Evolutionary conservation across 2,797 vertebrate species (phyloP).

Genomic region (Pseudomugil tenellus): DNA sequence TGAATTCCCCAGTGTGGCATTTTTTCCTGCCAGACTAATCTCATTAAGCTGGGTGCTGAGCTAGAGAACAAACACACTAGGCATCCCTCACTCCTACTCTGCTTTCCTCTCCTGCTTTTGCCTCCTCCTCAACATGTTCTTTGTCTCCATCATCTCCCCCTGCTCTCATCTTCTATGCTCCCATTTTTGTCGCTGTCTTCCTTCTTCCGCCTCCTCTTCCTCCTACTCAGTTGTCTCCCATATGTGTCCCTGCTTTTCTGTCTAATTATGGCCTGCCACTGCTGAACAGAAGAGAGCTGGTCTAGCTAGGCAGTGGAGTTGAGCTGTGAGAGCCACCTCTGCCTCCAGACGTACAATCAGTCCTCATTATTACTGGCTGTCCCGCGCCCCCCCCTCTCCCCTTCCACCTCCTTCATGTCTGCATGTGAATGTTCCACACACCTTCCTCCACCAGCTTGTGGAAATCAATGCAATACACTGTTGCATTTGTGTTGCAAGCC

Average conservation of each 20-base stretch:
- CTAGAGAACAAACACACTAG: conserved; percentile 74
- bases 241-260: conserved; percentile 68
- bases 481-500: conserved; percentile 32
- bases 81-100: conserved; percentile 67
- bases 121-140: conserved; percentile 53
- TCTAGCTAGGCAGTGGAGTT: conserved; percentile 62
- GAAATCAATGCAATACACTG: conserved; percentile 42
- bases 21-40: conserved; percentile 82
- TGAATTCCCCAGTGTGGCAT: conserved; percentile 83
- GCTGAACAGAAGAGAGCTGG: conserved; percentile 62
- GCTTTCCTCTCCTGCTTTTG: conserved; percentile 61
- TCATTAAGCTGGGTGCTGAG: conserved; percentile 82
- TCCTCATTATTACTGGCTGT: conserved; percentile 73
- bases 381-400: conserved; percentile 44
- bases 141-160: conserved; percentile 46
- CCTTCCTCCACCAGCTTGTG: conserved; percentile 35
- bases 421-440: conserved; percentile 53
- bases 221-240: conserved; percentile 70
- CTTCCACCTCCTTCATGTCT: conserved; percentile 35
- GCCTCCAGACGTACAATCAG: conserved; percentile 75
- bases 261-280: conserved; percentile 80
- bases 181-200: conserved; percentile 59
- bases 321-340: conserved; percentile 66
- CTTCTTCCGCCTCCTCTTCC: conserved; percentile 59
- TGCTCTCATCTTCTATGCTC: conserved; percentile 42